These are phyloP conservation scores for Leptinotarsa tumamoca DNA, from an alignment of 2,888 invertebrate species.

Conservation along the genomic window DNA sequence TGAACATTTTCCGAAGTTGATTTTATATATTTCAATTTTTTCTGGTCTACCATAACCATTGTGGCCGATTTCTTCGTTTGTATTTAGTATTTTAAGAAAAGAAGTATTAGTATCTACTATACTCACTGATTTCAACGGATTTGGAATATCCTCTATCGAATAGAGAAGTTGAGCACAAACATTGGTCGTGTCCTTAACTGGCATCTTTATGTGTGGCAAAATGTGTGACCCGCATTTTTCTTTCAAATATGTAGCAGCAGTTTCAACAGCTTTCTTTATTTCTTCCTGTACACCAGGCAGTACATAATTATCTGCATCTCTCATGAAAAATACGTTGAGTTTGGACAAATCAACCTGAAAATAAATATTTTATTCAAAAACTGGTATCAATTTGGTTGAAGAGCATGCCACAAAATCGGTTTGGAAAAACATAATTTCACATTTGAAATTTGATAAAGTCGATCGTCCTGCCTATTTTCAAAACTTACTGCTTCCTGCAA, in stretches of 20 bases:
- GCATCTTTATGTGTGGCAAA: slow-evolving; percentile 55
- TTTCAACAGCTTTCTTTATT: slow-evolving; percentile 68
- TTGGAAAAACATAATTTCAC: too few species aligned
- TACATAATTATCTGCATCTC: slow-evolving; percentile 70
- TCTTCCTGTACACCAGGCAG: slow-evolving; percentile 69
- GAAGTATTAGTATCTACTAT: neutral
- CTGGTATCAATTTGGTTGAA: neutral
- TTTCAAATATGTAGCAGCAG: slow-evolving; percentile 68
- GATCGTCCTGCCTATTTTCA: neutral
- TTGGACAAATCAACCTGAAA: slow-evolving; percentile 53
- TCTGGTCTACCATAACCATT: too few species aligned
- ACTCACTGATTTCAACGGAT: slow-evolving; percentile 2
- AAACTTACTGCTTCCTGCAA: slow-evolving; percentile 68
- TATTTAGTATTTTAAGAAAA: too few species aligned
- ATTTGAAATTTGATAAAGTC: too few species aligned
- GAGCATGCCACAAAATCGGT: too few species aligned
- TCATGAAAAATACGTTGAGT: slow-evolving; percentile 69
- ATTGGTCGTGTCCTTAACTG: neutral
- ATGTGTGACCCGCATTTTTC: slow-evolving; percentile 64
- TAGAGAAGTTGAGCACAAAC: neutral
- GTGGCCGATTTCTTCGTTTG: too few species aligned
- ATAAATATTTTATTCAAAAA: slow-evolving; percentile 4
- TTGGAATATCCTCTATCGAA: slow-evolving; percentile 28
- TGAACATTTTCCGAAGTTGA: too few species aligned
- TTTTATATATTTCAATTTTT: too few species aligned